Percentiles rank a stretch among this genome's conserved stretches.
phyloP scores from a whole-genome alignment of 1,140 invertebrate genomes.

The Tetramorium simillimum region DNA sequence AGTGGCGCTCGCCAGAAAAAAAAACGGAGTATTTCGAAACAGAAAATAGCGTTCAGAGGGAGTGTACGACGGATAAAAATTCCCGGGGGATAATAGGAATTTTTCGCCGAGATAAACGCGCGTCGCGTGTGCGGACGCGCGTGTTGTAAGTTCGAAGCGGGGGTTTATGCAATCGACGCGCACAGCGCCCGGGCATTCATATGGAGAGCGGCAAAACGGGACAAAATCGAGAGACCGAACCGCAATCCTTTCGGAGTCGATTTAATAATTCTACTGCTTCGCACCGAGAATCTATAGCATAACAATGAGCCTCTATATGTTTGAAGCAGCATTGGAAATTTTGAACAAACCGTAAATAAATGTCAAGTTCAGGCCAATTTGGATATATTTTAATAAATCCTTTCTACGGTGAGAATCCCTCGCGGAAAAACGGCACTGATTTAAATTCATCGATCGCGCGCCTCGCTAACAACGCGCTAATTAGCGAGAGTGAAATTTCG shows the following conservation, averaged over 20 bases:
- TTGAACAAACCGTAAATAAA: not conserved
- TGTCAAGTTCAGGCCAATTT: not conserved
- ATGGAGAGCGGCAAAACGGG: not conserved
- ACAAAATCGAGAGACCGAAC: not conserved
- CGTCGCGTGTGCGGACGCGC: not conserved
- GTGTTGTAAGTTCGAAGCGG: conserved; percentile 4
- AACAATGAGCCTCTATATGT: not conserved
- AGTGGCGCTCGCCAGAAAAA: conserved; percentile 10
- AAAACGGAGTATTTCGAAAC: conserved; percentile 20
- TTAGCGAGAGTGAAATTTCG: conserved; percentile 1
- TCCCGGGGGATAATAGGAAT: conserved; percentile 67
- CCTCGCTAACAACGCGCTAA: not conserved
- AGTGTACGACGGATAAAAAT: conserved; percentile 66
- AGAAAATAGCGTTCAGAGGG: conserved; percentile 59
- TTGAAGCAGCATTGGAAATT: not conserved
- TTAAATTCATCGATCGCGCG: not conserved
- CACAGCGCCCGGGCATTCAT: not conserved
- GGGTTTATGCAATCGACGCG: not conserved
- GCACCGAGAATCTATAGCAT: not conserved
- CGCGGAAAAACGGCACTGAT: not conserved
- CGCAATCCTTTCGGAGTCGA: not conserved
- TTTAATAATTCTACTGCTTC: not conserved
- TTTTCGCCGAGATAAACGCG: conserved; percentile 56
- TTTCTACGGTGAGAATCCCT: not conserved
- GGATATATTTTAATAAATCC: not conserved